phyloP scores from a whole-genome alignment of 2,888 invertebrate species.

The Spicauda simplicius region DNA sequence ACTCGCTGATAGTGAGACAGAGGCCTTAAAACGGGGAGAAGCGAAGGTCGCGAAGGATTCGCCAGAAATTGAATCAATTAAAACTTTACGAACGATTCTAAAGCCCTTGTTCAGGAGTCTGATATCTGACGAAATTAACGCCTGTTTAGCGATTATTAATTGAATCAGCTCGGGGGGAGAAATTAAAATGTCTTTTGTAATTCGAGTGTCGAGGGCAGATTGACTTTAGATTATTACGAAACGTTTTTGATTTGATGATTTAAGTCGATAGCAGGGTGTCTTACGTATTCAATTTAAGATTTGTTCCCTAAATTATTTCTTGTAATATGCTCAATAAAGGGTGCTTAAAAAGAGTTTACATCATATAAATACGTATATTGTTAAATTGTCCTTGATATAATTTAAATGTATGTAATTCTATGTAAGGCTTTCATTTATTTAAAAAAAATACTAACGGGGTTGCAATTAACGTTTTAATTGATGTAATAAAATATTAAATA shows the following conservation, averaged over 20 bases:
- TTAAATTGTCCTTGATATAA: too few species aligned
- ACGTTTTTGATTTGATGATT: conserved; percentile 1
- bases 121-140: conserved; percentile 29
- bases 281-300: neutral
- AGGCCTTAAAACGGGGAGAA: conserved; percentile 11
- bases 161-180: conserved; percentile 13
- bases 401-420: too few species aligned
- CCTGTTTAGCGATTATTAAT: conserved; percentile 33
- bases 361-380: too few species aligned
- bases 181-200: conserved; percentile 7
- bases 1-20: neutral
- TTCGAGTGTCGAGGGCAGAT: conserved; percentile 9
- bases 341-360: too few species aligned
- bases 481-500: too few species aligned
- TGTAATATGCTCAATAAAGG: too few species aligned
- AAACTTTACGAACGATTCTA: conserved; percentile 30
- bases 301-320: neutral
- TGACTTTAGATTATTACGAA: neutral
- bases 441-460: too few species aligned
- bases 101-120: conserved; percentile 17
- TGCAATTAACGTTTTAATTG: too few species aligned
- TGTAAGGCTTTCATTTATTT: too few species aligned
- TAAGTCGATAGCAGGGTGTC: neutral
- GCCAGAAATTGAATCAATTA: conserved; percentile 35
- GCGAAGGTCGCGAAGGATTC: conserved; percentile 16